A percentile compares a stretch with the other conserved stretches of the same genome.
phyloP scores from a whole-genome alignment of 1,140 invertebrate genomes.

The Zeugodacus cucurbitae region DNA sequence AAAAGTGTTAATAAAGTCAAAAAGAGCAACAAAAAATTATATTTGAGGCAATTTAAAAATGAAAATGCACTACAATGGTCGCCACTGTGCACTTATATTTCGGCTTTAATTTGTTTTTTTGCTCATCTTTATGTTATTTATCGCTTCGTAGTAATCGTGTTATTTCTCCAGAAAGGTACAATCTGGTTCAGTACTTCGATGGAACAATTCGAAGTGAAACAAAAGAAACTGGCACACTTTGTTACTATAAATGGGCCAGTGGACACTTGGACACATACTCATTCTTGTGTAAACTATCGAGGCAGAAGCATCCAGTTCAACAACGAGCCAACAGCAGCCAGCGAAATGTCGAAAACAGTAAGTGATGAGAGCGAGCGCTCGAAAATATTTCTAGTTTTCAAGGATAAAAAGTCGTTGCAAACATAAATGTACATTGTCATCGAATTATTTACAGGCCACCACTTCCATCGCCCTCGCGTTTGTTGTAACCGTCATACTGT shows the following conservation, averaged over 20 bases:
- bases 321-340: neutral
- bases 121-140: neutral
- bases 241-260: neutral
- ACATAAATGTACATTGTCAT: neutral
- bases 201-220: neutral
- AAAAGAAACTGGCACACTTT: neutral
- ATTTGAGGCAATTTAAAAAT: neutral
- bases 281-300: neutral
- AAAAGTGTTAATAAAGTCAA: neutral
- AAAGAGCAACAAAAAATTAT: neutral
- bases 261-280: neutral
- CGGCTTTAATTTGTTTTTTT: neutral
- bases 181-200: neutral
- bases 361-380: neutral
- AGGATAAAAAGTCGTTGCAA: neutral
- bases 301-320: neutral
- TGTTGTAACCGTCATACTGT: neutral
- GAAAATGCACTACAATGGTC: neutral
- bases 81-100: neutral
- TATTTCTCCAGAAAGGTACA: neutral
- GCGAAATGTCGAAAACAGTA: neutral
- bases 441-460: slow-evolving; percentile 11
- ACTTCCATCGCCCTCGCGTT: neutral
- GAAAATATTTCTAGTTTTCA: neutral
- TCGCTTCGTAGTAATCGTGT: neutral